These are phyloP conservation scores for Zapornia atra DNA, from an alignment of 2,113 vertebrate species.

Conservation along the genomic window DNA sequence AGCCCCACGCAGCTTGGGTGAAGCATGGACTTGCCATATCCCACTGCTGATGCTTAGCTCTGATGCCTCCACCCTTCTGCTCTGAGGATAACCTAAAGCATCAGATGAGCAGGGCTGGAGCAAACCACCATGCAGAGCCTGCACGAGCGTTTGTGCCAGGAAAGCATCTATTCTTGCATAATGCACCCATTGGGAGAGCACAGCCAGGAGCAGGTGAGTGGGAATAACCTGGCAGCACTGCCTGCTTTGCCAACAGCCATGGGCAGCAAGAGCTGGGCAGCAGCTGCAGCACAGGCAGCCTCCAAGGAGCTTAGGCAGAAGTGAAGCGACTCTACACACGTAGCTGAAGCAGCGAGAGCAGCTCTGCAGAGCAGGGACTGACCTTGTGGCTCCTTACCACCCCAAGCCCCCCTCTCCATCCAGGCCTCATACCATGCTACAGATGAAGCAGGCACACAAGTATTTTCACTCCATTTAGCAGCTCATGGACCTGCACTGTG, in stretches of 20 bases:
- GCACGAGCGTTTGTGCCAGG: not conserved
- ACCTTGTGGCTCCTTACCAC: not conserved
- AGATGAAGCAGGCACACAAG: not conserved
- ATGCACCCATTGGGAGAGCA: rapidly evolving
- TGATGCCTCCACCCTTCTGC: not conserved
- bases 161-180: not conserved
- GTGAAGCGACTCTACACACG: rapidly evolving
- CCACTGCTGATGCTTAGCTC: not conserved
- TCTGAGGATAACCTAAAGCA: not conserved
- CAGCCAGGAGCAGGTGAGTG: not conserved
- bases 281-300: not conserved
- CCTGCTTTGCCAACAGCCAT: not conserved
- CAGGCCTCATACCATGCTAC: not conserved
- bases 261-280: not conserved
- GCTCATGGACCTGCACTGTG: rapidly evolving
- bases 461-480: not conserved
- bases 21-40: not conserved
- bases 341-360: not conserved
- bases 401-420: not conserved
- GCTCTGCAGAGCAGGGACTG: not conserved
- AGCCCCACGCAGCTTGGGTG: rapidly evolving
- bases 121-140: not conserved
- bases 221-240: not conserved
- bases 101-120: not conserved
- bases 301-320: not conserved